Percentiles rank a stretch among this genome's conserved stretches.
phyloP scores from a whole-genome alignment of 2,888 invertebrate genomes.

The Chloroclystis v-ata region DNA sequence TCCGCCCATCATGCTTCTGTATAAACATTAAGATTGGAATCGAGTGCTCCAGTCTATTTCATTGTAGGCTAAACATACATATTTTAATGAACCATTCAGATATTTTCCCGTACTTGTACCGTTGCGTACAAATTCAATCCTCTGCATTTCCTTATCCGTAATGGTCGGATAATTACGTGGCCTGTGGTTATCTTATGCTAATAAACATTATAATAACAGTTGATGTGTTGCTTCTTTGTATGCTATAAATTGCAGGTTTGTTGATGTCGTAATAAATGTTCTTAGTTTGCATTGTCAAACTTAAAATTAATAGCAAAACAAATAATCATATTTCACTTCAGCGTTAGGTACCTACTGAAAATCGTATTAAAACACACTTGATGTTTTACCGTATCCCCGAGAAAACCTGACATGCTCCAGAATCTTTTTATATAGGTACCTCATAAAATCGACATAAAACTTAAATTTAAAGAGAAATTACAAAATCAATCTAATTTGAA shows the following conservation, averaged over 20 bases:
- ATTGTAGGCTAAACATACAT: constrained; percentile 44
- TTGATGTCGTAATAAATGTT: neutral
- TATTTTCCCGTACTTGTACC: constrained; percentile 44
- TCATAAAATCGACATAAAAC: too few species aligned
- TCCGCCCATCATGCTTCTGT: constrained; percentile 6
- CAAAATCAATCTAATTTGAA: neutral
- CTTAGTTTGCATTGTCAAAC: too few species aligned
- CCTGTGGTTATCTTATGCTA: constrained; percentile 43
- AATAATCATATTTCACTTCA: neutral
- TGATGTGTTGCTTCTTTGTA: constrained; percentile 15
- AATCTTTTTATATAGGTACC: too few species aligned
- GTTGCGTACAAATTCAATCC: constrained; percentile 53
- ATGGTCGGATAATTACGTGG: constrained; percentile 49
- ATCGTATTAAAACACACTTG: too few species aligned
- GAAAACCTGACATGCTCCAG: too few species aligned
- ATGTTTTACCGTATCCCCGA: too few species aligned
- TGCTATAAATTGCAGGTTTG: constrained; percentile 16
- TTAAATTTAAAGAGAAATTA: too few species aligned
- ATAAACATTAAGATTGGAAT: constrained; percentile 53
- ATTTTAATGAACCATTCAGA: constrained; percentile 48
- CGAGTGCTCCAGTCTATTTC: constrained; percentile 40
- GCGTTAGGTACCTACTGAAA: too few species aligned
- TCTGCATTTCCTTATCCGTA: constrained; percentile 46
- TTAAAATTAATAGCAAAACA: neutral
- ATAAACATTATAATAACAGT: constrained; percentile 32